phyloP scores from a whole-genome alignment of 2,113 vertebrate genomes.

The Sturnus vulgaris region DNA sequence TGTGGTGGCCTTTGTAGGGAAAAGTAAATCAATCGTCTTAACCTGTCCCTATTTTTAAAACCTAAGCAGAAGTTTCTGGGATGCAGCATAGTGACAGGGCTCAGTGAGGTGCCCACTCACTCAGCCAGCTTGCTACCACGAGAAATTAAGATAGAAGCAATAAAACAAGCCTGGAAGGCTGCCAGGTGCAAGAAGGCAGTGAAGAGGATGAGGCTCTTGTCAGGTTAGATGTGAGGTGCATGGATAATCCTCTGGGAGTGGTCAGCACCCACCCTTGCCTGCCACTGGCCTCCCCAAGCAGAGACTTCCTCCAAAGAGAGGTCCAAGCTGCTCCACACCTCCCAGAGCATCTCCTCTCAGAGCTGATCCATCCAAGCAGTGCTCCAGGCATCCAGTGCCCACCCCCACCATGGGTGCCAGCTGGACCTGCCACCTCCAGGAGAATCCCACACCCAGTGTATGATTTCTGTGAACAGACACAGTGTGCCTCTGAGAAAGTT shows the following conservation, averaged over 20 bases:
- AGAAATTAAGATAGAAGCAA: background rate
- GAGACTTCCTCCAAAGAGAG: background rate
- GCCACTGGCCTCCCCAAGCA: background rate
- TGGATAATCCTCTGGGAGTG: fast-evolving
- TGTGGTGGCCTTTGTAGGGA: background rate
- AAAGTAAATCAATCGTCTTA: background rate
- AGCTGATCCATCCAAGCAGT: background rate
- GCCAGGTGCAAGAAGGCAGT: background rate
- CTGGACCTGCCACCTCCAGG: background rate
- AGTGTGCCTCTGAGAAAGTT: background rate
- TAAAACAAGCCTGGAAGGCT: background rate
- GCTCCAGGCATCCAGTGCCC: background rate
- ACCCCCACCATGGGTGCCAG: fast-evolving
- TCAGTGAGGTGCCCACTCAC: background rate
- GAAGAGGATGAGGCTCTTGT: background rate
- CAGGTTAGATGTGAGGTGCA: background rate
- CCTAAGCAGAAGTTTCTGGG: background rate
- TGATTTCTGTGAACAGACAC: background rate
- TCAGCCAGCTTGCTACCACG: fast-evolving
- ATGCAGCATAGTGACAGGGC: fast-evolving
- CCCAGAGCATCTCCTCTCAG: background rate
- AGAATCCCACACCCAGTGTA: background rate
- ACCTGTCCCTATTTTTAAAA: background rate
- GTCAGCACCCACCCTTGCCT: background rate
- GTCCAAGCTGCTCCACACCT: fast-evolving